Evolutionary conservation across 1,140 invertebrate genomes (phyloP).

Genomic region (Colletes gigas): DNA sequence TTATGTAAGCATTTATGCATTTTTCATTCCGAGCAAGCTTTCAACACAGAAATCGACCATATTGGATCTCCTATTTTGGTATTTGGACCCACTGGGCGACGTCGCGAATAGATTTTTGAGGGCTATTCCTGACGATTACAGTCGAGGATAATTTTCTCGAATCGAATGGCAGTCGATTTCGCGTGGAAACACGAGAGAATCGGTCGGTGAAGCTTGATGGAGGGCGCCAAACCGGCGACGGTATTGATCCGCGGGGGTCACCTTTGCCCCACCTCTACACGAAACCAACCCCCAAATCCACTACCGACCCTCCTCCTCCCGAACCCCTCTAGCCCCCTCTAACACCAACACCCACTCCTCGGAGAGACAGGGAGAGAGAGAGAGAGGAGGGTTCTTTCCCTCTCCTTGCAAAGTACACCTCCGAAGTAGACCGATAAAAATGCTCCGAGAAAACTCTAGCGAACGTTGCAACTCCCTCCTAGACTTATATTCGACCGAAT

Average conservation of each 20-base stretch:
- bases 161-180: constrained; percentile 57
- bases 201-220: constrained; percentile 62
- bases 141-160: neutral
- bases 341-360: constrained; percentile 43
- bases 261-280: constrained; percentile 70
- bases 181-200: constrained; percentile 52
- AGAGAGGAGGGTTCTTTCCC: neutral
- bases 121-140: neutral
- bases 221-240: constrained; percentile 73
- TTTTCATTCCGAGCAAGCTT: no score
- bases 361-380: constrained; percentile 35
- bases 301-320: constrained; percentile 42
- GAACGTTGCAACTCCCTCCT: constrained; percentile 2
- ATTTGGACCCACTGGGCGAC: no score
- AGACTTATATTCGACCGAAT: neutral
- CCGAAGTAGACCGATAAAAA: constrained; percentile 67
- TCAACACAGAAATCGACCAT: no score
- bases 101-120: no score
- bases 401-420: constrained; percentile 5
- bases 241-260: constrained; percentile 79
- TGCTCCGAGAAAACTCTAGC: constrained; percentile 56
- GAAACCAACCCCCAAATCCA: constrained; percentile 74
- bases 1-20: no score
- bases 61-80: no score
- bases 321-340: constrained; percentile 48